Conservation (phyloP, 1,140 invertebrate genomes). For the Musca domestica region DNA sequence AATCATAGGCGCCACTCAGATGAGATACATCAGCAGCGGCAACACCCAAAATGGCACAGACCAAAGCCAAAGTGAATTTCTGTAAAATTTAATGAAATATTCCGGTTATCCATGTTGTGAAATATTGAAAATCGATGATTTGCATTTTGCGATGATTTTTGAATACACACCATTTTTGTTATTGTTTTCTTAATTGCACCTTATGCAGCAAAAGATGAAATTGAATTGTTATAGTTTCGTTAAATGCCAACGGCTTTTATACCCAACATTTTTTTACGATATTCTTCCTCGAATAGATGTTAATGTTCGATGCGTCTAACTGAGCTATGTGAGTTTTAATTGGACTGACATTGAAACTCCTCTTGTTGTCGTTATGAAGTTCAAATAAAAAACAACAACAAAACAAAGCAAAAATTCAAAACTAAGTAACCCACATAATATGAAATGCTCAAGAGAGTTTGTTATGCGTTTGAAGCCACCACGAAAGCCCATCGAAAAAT, state of each 20-base stretch:
- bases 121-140: no score
- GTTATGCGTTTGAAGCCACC: no score
- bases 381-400: no score
- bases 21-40: slow-evolving; percentile 26
- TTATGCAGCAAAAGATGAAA: not conserved
- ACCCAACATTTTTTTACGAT: not conserved
- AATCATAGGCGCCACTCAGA: slow-evolving; percentile 8
- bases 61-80: slow-evolving; percentile 4
- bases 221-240: slow-evolving; percentile 4
- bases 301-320: not conserved
- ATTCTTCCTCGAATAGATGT: no score
- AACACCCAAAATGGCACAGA: slow-evolving; percentile 20
- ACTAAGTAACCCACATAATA: no score
- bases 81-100: not conserved
- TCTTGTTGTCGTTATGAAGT: not conserved
- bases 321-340: not conserved
- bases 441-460: no score
- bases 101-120: no score
- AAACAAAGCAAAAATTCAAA: no score
- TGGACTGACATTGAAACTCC: slow-evolving; percentile 11
- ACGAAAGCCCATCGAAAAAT: no score
- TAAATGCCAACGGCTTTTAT: not conserved
- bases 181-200: not conserved
- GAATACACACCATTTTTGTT: not conserved
- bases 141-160: not conserved